Conservation (phyloP, 1,140 invertebrate species). For the Drosophila albomicans region DNA sequence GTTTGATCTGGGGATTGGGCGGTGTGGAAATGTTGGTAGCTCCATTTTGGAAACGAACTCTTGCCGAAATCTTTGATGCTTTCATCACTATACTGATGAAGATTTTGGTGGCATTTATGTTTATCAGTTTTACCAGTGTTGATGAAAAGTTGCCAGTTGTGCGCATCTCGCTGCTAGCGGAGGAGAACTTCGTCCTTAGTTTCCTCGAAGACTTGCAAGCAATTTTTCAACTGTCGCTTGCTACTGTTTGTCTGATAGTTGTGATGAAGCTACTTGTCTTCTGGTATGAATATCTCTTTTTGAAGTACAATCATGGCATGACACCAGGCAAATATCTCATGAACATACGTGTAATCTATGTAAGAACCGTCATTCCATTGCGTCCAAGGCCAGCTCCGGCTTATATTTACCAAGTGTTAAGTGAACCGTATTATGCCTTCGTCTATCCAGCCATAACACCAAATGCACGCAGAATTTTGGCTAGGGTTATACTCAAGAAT, state of each 20-base stretch:
- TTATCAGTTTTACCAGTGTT: conserved; percentile 88
- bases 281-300: conserved; percentile 58
- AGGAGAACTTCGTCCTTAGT: conserved; percentile 27
- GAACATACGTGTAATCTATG: conserved; percentile 91
- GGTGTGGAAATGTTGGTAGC: not conserved
- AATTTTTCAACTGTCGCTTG: conserved; percentile 33
- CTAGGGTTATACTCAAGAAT: conserved; percentile 92
- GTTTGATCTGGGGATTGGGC: not conserved
- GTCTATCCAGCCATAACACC: conserved; percentile 88
- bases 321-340: conserved; percentile 94
- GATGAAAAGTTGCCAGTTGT: conserved; percentile 36
- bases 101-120: conserved; percentile 90
- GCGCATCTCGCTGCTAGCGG: conserved; percentile 25
- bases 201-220: conserved; percentile 35
- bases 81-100: conserved; percentile 92
- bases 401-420: conserved; percentile 32
- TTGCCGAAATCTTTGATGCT: conserved; percentile 16
- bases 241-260: conserved; percentile 34
- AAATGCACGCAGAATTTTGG: conserved; percentile 87
- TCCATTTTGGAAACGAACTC: conserved; percentile 21
- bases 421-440: conserved; percentile 86
- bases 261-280: conserved; percentile 54
- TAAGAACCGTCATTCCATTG: conserved; percentile 87
- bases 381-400: not conserved
- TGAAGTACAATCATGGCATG: conserved; percentile 89